phyloP scores from a whole-genome alignment of 1,140 invertebrate species.

The Coboldia fuscipes region DNA sequence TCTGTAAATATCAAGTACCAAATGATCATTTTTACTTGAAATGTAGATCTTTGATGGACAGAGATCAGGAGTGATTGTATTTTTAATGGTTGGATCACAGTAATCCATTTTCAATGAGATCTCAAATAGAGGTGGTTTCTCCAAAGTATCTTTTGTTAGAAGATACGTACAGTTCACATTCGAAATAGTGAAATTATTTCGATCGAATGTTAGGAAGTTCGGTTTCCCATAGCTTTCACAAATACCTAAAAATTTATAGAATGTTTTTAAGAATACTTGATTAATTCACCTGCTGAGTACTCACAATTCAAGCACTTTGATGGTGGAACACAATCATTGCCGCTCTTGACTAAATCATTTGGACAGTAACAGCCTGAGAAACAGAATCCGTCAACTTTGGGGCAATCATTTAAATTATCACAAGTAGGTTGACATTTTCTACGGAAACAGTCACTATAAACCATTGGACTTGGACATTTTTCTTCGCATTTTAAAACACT shows the following conservation, averaged over 20 bases:
- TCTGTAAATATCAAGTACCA: no score
- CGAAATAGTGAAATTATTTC: conserved; percentile 37
- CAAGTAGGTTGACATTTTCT: conserved; percentile 50
- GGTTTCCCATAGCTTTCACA: conserved; percentile 49
- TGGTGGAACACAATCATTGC: conserved; percentile 42
- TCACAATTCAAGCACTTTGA: conserved; percentile 52
- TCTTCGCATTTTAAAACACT: conserved; percentile 30
- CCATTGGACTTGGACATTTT: conserved; percentile 42
- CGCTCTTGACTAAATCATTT: conserved; percentile 45
- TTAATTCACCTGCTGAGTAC: no score
- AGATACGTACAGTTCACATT: conserved; percentile 62
- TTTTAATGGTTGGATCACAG: conserved; percentile 4
- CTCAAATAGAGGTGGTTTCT: conserved; percentile 37
- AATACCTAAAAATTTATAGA: conserved; percentile 27
- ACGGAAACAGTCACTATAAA: conserved; percentile 60
- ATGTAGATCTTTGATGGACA: no score
- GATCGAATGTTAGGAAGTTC: conserved; percentile 52
- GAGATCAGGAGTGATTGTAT: no score
- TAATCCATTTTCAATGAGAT: conserved; percentile 11
- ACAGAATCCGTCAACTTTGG: conserved; percentile 36
- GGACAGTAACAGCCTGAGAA: conserved; percentile 70
- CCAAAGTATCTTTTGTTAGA: conserved; percentile 35
- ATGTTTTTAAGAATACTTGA: conserved; percentile 3
- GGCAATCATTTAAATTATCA: conserved; percentile 37
- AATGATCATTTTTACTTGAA: no score